phyloP scores from a whole-genome alignment of 2,113 vertebrate species.

The Nothocercus nigrocapillus region DNA sequence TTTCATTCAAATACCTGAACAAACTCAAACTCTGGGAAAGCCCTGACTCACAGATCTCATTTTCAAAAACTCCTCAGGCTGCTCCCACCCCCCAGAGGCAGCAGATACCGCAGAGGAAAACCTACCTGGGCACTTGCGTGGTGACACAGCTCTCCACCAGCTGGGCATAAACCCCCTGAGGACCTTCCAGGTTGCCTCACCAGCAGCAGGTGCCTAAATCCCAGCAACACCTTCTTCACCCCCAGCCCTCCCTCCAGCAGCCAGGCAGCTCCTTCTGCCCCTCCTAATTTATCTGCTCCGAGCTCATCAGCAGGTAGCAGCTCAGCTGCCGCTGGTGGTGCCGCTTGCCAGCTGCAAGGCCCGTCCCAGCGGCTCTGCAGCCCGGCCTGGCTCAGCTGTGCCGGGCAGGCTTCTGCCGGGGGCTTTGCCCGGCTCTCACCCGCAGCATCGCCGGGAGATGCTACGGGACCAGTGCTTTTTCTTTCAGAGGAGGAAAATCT shows the following conservation, averaged over 20 bases:
- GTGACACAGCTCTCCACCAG: not conserved
- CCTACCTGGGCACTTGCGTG: not conserved
- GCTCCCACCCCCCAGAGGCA: fast-evolving
- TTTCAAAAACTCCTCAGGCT: not conserved
- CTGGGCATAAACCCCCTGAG: fast-evolving
- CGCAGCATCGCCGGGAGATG: not conserved
- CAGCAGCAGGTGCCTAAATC: fast-evolving
- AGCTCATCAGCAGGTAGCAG: not conserved
- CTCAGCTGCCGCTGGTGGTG: not conserved
- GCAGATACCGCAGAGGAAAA: fast-evolving
- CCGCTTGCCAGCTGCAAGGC: not conserved
- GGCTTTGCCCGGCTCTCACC: not conserved
- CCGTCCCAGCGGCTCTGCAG: not conserved
- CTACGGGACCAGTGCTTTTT: not conserved
- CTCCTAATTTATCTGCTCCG: not conserved
- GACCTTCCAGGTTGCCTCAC: not conserved
- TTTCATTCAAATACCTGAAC: not conserved
- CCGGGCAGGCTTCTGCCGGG: not conserved
- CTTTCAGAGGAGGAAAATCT: not conserved
- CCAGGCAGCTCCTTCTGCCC: not conserved
- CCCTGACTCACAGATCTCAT: not conserved
- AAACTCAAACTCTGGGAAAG: not conserved
- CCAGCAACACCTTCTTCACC: not conserved
- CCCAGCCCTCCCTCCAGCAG: not conserved
- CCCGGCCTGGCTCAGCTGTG: not conserved